Base-by-base conservation (phyloP, 2,113 vertebrate species). In the Beaufortia kweichowensis region DNA sequence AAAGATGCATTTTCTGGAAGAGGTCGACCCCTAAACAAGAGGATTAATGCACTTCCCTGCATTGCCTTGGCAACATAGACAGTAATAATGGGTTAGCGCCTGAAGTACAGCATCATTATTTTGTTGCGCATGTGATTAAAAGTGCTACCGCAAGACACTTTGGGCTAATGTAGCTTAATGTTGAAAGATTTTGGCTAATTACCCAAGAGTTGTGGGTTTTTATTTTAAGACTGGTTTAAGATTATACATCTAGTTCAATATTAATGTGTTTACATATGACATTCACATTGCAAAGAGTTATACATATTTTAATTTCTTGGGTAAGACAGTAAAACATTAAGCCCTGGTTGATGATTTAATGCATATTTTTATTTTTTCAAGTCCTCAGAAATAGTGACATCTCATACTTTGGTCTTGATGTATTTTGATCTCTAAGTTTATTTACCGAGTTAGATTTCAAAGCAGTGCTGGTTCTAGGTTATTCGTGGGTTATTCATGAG, bases 31-130 rank as follows among this genome's bases (percentile, higher is more conserved):
- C 4, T 48, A 59, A 56, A 65, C 62, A 60, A 56, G 76, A 24
- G 43, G 35, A 50, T 43, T 50, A 21, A 76, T 43, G 28, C 43
- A 43, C 41, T 62, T 50, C 68, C 81, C 73, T 56, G 57, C 62
- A 82, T 82, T 24, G 77, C 80, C 77, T 79, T 79, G 80, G 83
- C 35, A 84, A 84, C 75, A 77, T 75, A 78, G 75, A 68, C 67
- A 50, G 50, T 82, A 84, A 82, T 84, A 76, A 82, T 19, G 70
- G 80, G 83, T 56, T 82, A 61, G 31, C 29, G 69, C 80, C 53
- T 39, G 19, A 75, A 79, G 59, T 62, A 76, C 72, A 77, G 72
- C 29, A 63, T 74, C 61, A 35, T 55, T 73, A 67, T 57, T 72
- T 74, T 68, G 55, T 23, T 63, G 70, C 33, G 73, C 56, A 67